Percentiles rank a stretch among this genome's conserved stretches.
Evolutionary conservation across 1,140 invertebrate genomes (phyloP).

Genomic region (Drosophila pectinifera): DNA sequence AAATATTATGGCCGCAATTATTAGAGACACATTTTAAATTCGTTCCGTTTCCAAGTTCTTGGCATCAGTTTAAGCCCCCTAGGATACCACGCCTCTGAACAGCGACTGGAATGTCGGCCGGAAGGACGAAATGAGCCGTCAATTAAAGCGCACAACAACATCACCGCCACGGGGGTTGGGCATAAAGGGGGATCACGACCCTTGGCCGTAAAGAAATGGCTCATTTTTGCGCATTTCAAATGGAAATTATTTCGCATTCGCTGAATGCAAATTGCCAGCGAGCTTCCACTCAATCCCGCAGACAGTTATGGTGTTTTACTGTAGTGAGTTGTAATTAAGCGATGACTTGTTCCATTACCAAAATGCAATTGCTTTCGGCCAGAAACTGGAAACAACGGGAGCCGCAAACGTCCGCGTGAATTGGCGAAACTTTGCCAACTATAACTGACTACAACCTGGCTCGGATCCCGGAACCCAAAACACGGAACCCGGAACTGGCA

Average conservation of each 20-base stretch:
- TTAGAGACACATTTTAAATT: not conserved
- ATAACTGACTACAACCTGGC: conserved; percentile 8
- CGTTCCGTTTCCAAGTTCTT: too few relatives aligned
- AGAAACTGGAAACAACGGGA: conserved; percentile 18
- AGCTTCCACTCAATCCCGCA: conserved; percentile 44
- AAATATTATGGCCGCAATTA: too few relatives aligned
- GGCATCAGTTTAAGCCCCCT: not conserved
- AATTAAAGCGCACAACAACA: conserved; percentile 67
- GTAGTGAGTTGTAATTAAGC: conserved; percentile 76
- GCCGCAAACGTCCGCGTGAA: conserved; percentile 59
- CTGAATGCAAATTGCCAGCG: conserved; percentile 24
- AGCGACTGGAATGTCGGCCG: conserved; percentile 15
- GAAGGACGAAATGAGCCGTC: conserved; percentile 66
- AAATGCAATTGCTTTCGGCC: conserved; percentile 78
- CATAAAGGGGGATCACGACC: conserved; percentile 1
- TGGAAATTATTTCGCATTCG: conserved; percentile 57
- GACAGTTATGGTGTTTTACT: conserved; percentile 72
- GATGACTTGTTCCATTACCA: conserved; percentile 82
- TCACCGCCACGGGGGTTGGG: not conserved
- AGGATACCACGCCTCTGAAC: not conserved
- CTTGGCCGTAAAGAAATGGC: conserved; percentile 56
- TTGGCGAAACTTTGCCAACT: conserved; percentile 32
- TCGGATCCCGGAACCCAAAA: not conserved
- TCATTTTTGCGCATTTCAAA: conserved; percentile 77
- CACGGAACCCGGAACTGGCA: conserved; percentile 17